Percentiles rank a stretch among this genome's conserved stretches.
These are phyloP conservation scores for Oreortyx pictus DNA, from an alignment of 2,797 vertebrate species.

Conservation along the genomic window DNA sequence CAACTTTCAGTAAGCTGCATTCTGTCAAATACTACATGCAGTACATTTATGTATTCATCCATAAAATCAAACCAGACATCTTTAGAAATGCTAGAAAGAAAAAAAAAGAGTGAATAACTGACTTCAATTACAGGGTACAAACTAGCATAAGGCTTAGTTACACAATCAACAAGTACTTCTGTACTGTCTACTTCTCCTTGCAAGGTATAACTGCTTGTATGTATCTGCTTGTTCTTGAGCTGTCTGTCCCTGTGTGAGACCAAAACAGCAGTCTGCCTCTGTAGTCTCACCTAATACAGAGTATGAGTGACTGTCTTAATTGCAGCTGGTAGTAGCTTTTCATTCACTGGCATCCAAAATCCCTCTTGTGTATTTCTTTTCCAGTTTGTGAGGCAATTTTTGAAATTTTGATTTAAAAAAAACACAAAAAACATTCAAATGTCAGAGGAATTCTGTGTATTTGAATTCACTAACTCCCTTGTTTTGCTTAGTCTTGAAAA, in stretches of 20 bases:
- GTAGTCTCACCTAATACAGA: background rate
- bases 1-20: background rate
- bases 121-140: background rate
- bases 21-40: accelerated
- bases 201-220: background rate
- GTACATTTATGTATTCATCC: background rate
- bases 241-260: background rate
- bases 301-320: background rate
- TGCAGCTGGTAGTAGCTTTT: background rate
- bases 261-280: background rate
- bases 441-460: background rate
- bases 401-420: background rate
- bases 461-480: background rate
- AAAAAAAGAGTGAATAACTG: background rate
- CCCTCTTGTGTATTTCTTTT: background rate
- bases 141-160: background rate
- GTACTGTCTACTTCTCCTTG: background rate
- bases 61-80: background rate
- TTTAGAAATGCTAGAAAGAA: background rate
- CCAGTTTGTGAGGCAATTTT: background rate
- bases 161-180: background rate
- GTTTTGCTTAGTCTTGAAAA: background rate
- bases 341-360: background rate
- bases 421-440: background rate
- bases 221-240: background rate